Base-by-base conservation (phyloP, 2,113 vertebrate species). In the Percina caprodes region DNA sequence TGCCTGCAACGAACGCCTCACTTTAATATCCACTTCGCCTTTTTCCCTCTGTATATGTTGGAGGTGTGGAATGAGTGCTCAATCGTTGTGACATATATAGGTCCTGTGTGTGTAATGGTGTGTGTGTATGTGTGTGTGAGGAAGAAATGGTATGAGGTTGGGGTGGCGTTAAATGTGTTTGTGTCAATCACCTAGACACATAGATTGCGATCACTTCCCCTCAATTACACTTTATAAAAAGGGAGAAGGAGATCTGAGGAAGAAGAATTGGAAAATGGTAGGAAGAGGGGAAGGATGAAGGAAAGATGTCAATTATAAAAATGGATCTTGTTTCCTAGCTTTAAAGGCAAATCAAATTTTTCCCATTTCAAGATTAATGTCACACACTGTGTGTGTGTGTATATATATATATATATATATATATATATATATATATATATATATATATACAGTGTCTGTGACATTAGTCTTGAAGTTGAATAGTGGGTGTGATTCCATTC, bases 131-230 rank as follows among this genome's bases (percentile, higher is more conserved):
- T 35, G 88, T 69, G 79, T 87, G 77, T 72, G 77, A 62, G 79
- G 73, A 46, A 55, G 82, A 74, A 46, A 65, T 23, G 33, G 77
- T 82, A 72, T 79, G 42, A 60, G 69, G 35, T 13, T 55, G 51
- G 65, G 21, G 39, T 11, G 2, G 55, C 67, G 23, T 56, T 63
- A 73, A 88, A 82, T 82, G 87, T 67, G 19, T 73, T 73, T 63
- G 73, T 86, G 91, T 93, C 92, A 92, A 69, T 94, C 91, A 87
- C 6, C 8, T 63, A 85, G 81, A 91, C 84, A 77, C 62, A 63
- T 54, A 71, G 71, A 89, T 91, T 89, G 85, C 69, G 19, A 85
- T 92, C 73, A 69, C 79, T 93, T 92, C 88, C 86, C 72, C 82
- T 92, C 89, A 89, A 88, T 92, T 92, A 87, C 66, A 33, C 85